A percentile compares a stretch with the other conserved stretches of the same genome.
phyloP scores from a whole-genome alignment of 2,797 vertebrate genomes.

The Natrix natrix region DNA sequence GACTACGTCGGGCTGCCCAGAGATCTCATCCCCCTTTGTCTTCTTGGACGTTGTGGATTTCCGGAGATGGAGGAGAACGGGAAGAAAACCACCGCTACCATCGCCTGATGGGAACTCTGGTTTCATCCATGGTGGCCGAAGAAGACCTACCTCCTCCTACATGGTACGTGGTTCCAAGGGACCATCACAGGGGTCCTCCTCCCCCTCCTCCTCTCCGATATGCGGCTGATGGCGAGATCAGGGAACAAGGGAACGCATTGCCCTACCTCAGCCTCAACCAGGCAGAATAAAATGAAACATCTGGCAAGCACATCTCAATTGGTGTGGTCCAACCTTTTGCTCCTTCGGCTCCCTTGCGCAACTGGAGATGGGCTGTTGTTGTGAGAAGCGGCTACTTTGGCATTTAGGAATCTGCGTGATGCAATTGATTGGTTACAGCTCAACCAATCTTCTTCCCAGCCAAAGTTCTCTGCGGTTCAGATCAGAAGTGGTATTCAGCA shows the following conservation, averaged over 20 bases:
- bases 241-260: not conserved
- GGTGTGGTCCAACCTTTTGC: not conserved
- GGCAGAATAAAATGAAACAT: not conserved
- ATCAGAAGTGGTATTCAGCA: too few species aligned
- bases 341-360: not conserved
- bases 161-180: not conserved
- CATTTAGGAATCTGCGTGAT: not conserved
- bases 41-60: constrained; percentile 11
- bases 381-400: not conserved
- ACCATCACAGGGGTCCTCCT: not conserved
- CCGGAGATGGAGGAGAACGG: constrained; percentile 30
- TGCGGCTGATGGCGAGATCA: not conserved
- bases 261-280: not conserved
- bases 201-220: not conserved
- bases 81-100: constrained; percentile 42
- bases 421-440: not conserved
- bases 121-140: constrained; percentile 13
- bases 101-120: not conserved
- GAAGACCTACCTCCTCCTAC: not conserved
- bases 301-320: not conserved
- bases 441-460: not conserved
- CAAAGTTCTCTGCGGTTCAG: not conserved
- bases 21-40: not conserved
- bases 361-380: not conserved
- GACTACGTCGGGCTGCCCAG: not conserved